These are phyloP conservation scores for Coleophora flavipennella DNA, from an alignment of 2,888 invertebrate species.

Conservation along the genomic window DNA sequence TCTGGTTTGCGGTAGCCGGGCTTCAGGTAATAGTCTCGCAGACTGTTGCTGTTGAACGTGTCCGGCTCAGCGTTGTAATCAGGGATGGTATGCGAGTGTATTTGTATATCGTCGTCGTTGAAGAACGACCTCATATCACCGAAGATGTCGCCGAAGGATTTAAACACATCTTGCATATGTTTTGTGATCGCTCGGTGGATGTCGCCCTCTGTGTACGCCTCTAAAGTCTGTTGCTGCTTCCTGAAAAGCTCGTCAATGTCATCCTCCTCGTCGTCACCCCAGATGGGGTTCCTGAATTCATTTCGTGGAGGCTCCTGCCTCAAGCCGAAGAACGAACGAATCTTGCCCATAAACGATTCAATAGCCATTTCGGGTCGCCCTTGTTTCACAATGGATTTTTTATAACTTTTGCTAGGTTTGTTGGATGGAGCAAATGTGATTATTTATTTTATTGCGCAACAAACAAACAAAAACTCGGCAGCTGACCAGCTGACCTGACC, in stretches of 20 bases:
- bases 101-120: constrained; percentile 21
- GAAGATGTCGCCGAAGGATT: constrained; percentile 46
- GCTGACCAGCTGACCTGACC: not conserved
- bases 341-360: constrained; percentile 42
- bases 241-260: constrained; percentile 56
- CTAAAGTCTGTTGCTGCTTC: constrained; percentile 32
- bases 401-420: too few relatives aligned
- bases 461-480: constrained; percentile 14
- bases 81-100: not conserved
- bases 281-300: constrained; percentile 64
- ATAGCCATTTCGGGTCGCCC: constrained; percentile 24
- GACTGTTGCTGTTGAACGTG: constrained; percentile 31
- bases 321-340: constrained; percentile 49
- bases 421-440: not conserved
- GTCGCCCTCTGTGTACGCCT: constrained; percentile 26
- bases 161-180: constrained; percentile 55
- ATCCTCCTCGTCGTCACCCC: constrained; percentile 60
- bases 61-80: constrained; percentile 21
- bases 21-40: constrained; percentile 59
- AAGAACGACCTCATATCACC: constrained; percentile 47
- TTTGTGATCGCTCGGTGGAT: constrained; percentile 43
- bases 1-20: constrained; percentile 46
- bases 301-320: constrained; percentile 44
- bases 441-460: constrained; percentile 19
- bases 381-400: not conserved